Evolutionary conservation across 2,888 invertebrate genomes (phyloP).

Genomic region (Cantharis rustica): DNA sequence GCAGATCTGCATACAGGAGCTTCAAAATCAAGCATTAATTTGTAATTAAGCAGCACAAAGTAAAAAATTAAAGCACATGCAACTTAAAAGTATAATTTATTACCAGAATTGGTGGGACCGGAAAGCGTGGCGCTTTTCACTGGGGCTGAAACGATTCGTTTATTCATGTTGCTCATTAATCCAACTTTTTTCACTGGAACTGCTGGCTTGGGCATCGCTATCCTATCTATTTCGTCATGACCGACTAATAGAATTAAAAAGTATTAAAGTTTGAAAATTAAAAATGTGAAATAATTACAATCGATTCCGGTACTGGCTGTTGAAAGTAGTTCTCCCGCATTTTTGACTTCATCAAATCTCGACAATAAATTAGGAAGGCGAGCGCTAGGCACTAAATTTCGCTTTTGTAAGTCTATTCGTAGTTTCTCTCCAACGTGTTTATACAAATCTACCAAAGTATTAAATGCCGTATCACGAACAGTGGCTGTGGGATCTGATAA

Average conservation of each 20-base stretch:
- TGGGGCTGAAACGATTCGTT: constrained; percentile 50
- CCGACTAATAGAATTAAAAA: constrained; percentile 18
- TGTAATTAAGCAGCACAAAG: neutral
- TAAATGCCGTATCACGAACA: constrained; percentile 86
- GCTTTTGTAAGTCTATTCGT: constrained; percentile 79
- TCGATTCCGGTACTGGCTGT: constrained; percentile 62
- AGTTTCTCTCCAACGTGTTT: constrained; percentile 91
- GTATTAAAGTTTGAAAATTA: neutral
- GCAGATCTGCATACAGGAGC: constrained; percentile 48
- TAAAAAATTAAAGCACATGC: constrained; percentile 17
- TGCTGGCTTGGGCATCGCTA: constrained; percentile 50
- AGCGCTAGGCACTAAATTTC: constrained; percentile 76
- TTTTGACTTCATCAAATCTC: constrained; percentile 85
- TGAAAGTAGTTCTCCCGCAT: constrained; percentile 77
- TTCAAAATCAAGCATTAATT: constrained; percentile 44
- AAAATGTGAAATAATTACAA: constrained; percentile 41
- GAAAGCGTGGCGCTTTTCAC: constrained; percentile 5
- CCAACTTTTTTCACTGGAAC: constrained; percentile 54
- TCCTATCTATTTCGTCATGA: constrained; percentile 58
- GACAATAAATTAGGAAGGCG: constrained; percentile 73
- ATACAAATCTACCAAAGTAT: constrained; percentile 87
- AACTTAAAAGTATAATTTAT: constrained; percentile 22
- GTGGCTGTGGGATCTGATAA: constrained; percentile 85
- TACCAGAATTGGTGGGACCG: constrained; percentile 39
- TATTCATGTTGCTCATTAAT: constrained; percentile 49